phyloP scores from a whole-genome alignment of 2,113 vertebrate species.

The Spheniscus mendiculus region DNA sequence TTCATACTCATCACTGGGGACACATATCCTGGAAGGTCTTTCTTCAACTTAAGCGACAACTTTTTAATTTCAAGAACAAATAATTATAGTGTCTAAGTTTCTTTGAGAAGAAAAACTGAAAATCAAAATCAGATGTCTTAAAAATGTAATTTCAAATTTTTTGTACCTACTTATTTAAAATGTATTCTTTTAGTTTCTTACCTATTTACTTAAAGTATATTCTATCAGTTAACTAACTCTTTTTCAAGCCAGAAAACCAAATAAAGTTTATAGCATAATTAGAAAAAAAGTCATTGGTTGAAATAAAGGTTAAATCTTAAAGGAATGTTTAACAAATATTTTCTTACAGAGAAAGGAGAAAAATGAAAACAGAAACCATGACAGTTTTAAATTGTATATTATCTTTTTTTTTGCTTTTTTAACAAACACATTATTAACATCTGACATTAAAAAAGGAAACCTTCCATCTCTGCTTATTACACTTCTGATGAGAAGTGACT shows the following conservation, averaged over 20 bases:
- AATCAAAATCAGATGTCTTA: background rate
- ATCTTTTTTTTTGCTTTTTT: background rate
- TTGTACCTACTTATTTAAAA: background rate
- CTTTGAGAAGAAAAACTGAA: background rate
- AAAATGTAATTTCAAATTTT: background rate
- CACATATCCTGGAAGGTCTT: background rate
- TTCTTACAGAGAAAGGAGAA: background rate
- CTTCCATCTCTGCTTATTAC: background rate
- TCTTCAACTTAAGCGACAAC: background rate
- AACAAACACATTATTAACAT: background rate
- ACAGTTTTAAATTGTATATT: background rate
- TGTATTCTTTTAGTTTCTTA: background rate
- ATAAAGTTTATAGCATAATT: background rate
- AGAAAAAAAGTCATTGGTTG: background rate
- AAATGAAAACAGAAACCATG: background rate
- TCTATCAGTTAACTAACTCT: background rate
- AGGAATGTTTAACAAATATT: background rate
- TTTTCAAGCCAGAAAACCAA: background rate
- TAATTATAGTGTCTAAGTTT: background rate
- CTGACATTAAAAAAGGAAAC: background rate
- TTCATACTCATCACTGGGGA: background rate
- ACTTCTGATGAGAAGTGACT: background rate
- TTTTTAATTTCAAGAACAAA: background rate
- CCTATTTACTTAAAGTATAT: background rate
- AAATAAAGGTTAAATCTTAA: background rate